Evolutionary conservation across 2,797 vertebrate species (phyloP), one percentile per base, ranked within the genome.

Genomic region (Bucorvus abyssinicus): DNA sequence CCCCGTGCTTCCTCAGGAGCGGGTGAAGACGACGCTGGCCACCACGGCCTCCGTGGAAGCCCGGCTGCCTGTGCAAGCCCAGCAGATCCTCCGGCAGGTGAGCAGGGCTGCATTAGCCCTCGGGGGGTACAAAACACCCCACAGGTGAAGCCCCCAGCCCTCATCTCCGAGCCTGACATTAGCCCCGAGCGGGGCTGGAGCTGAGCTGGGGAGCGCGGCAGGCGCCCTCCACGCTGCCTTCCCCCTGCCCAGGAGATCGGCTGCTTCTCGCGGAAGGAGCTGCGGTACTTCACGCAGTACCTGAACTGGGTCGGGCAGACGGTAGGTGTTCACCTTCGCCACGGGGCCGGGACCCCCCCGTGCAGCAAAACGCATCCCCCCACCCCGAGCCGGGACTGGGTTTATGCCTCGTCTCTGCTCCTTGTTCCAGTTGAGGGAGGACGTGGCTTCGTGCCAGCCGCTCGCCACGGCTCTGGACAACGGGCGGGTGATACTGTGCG

Each of bases 401-500:
- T 12, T 86, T 42, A 83, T 8, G 3, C 67, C 23, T n/a, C 4
- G 10, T n/a, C 15, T 52, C 52, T 3, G 0, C 49, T 71, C 52
- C 61, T 67, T 3, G 1, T 75, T 81, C 14, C 96, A 98, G 98
- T 94, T 98, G 52, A 97, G 97, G 27, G 94, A 98, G 87, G 97
- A 89, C 0, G 97, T 98, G 14, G 97, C 98, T 74, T 98, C 98
- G 1, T 98, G 98, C 91, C 97, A 97, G 83, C 98, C 98, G 2
- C 94, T 98, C 1, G 93, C 98, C 16, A 93, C 88, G 0, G 97
- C 98, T 9, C 93, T 98, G 84, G 98, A 98, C 94, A 98, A 98
- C 0, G 81, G 98, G 47, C 97, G 91, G 21, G 97, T 97, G 67
- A 97, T 98, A 69, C 73, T 98, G 27, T 98, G 98, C 9, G 97